Evolutionary conservation across 2,888 invertebrate species (phyloP).

Genomic region (Omphaloscelis lunosa): DNA sequence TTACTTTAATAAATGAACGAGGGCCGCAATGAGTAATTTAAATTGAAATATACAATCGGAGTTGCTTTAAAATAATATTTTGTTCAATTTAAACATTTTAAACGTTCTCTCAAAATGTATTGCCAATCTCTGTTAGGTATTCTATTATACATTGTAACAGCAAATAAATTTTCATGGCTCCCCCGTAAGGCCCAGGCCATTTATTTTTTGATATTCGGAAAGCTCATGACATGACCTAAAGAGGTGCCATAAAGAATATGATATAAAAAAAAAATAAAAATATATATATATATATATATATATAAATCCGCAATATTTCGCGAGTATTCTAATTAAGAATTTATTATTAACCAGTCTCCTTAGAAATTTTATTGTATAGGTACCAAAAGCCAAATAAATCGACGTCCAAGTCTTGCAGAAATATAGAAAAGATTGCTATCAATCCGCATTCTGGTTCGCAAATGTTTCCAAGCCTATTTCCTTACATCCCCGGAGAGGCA

Average conservation of each 20-base stretch:
- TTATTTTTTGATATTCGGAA: no score
- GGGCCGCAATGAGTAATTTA: constrained; percentile 17
- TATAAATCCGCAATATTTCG: no score
- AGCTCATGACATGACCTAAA: no score
- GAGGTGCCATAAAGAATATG: no score
- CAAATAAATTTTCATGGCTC: no score
- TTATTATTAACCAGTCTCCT: neutral
- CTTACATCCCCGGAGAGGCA: constrained; percentile 44
- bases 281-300: no score
- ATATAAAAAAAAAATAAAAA: no score
- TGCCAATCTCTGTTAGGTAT: neutral
- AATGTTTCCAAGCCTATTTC: constrained; percentile 36
- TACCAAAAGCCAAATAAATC: constrained; percentile 13
- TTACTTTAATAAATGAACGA: constrained; percentile 35
- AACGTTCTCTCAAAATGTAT: neutral
- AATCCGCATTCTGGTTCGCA: constrained; percentile 40
- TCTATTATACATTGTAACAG: neutral
- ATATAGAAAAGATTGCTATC: constrained; percentile 30
- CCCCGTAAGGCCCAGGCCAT: no score
- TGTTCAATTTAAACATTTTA: neutral
- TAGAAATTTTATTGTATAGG: neutral
- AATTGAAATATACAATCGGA: constrained; percentile 23
- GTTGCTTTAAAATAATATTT: constrained; percentile 14
- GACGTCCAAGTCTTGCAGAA: neutral
- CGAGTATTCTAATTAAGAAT: neutral